Conservation (phyloP, 2,797 vertebrate genomes). For the Spondyliosoma cantharus region DNA sequence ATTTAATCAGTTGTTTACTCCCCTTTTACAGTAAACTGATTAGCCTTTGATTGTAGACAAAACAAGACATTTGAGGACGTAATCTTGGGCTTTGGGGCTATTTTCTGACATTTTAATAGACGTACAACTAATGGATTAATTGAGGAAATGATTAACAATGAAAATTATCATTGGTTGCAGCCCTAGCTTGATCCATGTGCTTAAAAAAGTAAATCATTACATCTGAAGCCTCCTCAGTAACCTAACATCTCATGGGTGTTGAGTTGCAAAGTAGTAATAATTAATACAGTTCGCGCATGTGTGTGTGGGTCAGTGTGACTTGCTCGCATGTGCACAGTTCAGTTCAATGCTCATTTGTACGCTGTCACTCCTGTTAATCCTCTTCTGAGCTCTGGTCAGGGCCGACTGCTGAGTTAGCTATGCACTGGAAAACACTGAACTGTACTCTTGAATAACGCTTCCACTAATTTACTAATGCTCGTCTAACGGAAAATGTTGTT, state of each 20-base stretch:
- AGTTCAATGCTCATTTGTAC: conserved; percentile 76
- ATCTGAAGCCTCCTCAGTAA: neutral
- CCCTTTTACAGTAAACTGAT: no score
- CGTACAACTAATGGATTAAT: no score
- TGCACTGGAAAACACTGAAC: conserved; percentile 69
- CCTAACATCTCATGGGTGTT: neutral
- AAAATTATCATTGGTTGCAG: no score
- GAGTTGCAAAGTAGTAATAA: conserved; percentile 20
- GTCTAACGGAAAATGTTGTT: conserved; percentile 55
- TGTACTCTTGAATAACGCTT: conserved; percentile 46
- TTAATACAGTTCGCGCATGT: neutral
- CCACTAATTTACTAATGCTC: conserved; percentile 70
- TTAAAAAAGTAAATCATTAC: neutral
- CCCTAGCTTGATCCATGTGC: neutral
- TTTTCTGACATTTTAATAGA: no score
- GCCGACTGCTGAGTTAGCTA: conserved; percentile 73
- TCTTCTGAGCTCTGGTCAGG: conserved; percentile 55
- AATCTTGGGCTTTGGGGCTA: no score
- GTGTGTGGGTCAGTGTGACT: conserved; percentile 47
- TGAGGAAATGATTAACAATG: no score
- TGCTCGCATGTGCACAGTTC: conserved; percentile 62
- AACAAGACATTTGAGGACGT: no score
- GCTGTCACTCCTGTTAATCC: conserved; percentile 77
- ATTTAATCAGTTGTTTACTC: no score
- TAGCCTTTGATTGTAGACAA: no score